phyloP scores from a whole-genome alignment of 2,113 vertebrate species.

The Sterna hirundo region DNA sequence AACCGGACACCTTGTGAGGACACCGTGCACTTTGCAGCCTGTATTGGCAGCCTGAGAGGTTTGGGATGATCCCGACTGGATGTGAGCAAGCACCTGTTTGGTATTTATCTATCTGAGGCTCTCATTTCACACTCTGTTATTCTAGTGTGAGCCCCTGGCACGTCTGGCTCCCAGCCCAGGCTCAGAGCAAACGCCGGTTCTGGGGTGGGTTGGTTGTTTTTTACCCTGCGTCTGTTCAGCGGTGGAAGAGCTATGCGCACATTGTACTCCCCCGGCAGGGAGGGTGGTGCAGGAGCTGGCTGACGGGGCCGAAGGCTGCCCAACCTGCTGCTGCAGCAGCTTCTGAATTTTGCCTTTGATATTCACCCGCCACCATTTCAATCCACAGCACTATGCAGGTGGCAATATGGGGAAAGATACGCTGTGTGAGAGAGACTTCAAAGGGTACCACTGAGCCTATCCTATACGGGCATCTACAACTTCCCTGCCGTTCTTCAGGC shows the following conservation, averaged over 20 bases:
- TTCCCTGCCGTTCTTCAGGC: not conserved
- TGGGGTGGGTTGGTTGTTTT: fast-evolving
- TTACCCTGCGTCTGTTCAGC: not conserved
- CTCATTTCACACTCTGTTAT: not conserved
- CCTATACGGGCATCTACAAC: not conserved
- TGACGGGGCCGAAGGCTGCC: not conserved
- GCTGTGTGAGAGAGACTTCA: not conserved
- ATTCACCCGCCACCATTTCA: not conserved
- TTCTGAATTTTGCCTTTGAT: not conserved
- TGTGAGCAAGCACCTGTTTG: not conserved
- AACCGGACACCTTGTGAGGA: not conserved
- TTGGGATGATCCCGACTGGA: not conserved
- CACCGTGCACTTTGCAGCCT: fast-evolving
- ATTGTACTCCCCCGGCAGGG: not conserved
- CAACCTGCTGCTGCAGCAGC: not conserved
- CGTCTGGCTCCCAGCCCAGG: fast-evolving
- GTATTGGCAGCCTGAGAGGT: not conserved
- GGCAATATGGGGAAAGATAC: not conserved
- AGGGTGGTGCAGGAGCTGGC: not conserved
- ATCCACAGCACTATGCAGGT: not conserved
- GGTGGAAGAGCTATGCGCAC: fast-evolving
- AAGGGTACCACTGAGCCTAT: not conserved
- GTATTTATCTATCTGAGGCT: not conserved
- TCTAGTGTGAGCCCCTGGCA: not conserved
- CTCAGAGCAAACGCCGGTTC: not conserved